Conservation (phyloP, 1,140 invertebrate species). For the Aphelinus certus region DNA sequence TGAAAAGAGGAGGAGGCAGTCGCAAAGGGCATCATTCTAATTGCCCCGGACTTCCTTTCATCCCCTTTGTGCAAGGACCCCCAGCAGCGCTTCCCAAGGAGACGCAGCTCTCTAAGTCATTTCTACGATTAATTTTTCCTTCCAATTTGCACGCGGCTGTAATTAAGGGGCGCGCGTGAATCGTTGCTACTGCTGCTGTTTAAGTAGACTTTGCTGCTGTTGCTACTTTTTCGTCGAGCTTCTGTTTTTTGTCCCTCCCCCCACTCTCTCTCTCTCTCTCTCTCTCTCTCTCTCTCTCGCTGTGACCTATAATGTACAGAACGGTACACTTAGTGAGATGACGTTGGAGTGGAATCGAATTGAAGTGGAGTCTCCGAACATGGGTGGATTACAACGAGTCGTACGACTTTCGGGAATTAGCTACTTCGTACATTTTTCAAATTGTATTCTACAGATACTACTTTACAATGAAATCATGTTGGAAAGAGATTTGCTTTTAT, state of each 20-base stretch:
- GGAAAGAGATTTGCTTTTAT: too few relatives aligned
- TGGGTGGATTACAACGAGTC: too few relatives aligned
- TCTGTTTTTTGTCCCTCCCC: not conserved
- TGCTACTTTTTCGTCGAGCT: not conserved
- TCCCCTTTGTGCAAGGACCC: conserved; percentile 61
- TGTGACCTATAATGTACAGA: not conserved
- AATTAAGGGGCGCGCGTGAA: conserved; percentile 60
- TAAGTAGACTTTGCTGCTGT: not conserved
- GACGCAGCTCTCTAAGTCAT: conserved; percentile 61
- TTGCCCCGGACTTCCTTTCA: conserved; percentile 67
- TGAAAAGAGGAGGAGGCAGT: not conserved
- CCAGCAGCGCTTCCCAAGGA: conserved; percentile 48
- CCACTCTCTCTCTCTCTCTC: not conserved
- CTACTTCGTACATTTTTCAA: too few relatives aligned
- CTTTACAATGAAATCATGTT: too few relatives aligned
- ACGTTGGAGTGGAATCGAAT: not conserved
- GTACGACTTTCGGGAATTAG: too few relatives aligned
- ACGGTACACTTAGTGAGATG: not conserved
- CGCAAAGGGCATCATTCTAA: conserved; percentile 66
- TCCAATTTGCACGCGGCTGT: conserved; percentile 69
- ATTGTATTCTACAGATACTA: too few relatives aligned
- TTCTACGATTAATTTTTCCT: conserved; percentile 69
- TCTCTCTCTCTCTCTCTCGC: not conserved
- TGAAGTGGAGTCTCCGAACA: not conserved
- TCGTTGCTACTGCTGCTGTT: too few relatives aligned